These are phyloP conservation scores for Dromaius novaehollandiae DNA, from an alignment of 2,113 vertebrate genomes.

Conservation along the genomic window DNA sequence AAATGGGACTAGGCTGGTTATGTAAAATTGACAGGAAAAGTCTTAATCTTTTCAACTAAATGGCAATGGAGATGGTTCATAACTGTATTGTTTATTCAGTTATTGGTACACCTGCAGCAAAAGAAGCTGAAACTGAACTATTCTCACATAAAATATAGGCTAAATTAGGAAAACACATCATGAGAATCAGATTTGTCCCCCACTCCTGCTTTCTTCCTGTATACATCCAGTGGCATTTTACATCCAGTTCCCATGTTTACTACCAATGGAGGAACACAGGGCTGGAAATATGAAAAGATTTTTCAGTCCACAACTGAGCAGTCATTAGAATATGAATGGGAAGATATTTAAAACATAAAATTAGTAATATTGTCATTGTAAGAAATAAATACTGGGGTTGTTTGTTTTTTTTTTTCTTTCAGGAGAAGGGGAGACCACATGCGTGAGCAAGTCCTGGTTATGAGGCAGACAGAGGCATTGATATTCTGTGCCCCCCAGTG, in stretches of 20 bases:
- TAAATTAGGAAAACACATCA: not conserved
- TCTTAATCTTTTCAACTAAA: not conserved
- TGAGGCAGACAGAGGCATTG: conserved; percentile 33
- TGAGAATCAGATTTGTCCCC: not conserved
- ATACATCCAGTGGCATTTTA: not conserved
- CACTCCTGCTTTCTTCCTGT: not conserved
- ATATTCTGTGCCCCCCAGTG: conserved; percentile 43
- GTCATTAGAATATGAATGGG: not conserved
- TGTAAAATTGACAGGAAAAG: not conserved
- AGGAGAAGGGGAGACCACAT: not conserved
- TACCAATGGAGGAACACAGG: not conserved
- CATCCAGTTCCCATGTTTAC: not conserved
- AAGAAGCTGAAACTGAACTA: not conserved
- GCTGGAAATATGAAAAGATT: not conserved
- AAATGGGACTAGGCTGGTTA: not conserved
- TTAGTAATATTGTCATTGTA: not conserved
- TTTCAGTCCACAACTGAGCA: not conserved
- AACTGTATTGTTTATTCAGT: not conserved
- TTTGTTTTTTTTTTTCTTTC: not conserved
- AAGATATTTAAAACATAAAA: not conserved
- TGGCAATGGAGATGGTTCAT: not conserved
- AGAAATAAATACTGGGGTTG: not conserved
- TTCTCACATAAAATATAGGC: not conserved
- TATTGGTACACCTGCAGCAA: not conserved
- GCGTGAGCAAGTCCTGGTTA: not conserved